Conservation (phyloP, 2,113 vertebrate species). For the Lagopus muta region DNA sequence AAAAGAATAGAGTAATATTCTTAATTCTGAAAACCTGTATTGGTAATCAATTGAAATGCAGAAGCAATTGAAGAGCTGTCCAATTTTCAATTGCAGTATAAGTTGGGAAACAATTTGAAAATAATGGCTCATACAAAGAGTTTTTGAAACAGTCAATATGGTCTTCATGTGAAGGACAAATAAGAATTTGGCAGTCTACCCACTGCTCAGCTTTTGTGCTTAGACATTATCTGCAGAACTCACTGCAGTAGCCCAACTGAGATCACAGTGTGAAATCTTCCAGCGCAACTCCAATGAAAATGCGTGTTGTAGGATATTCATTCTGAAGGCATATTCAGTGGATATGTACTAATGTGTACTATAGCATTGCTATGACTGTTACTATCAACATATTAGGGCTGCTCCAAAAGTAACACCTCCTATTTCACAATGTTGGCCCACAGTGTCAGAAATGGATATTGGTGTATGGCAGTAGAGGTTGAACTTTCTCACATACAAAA, state of each 20-base stretch:
- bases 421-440: neutral
- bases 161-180: conserved; percentile 94
- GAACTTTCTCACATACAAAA: neutral
- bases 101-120: conserved; percentile 99
- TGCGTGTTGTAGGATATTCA: neutral
- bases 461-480: neutral
- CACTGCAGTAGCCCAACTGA: neutral
- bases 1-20: conserved; percentile 83
- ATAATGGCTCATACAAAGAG: conserved; percentile 92
- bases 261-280: conserved; percentile 20
- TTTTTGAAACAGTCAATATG: conserved; percentile 92
- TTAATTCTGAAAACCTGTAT: conserved; percentile 89
- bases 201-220: conserved; percentile 67
- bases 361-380: neutral
- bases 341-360: neutral
- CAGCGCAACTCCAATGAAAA: conserved; percentile 17
- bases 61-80: conserved; percentile 97
- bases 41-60: conserved; percentile 97
- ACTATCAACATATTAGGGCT: neutral
- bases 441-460: neutral
- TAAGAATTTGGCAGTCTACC: conserved; percentile 77
- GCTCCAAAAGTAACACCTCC: neutral
- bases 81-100: conserved; percentile 93
- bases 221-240: conserved; percentile 67
- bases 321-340: neutral